Percentiles rank a stretch among this genome's conserved stretches.
Evolutionary conservation across 2,888 invertebrate genomes (phyloP).

Genomic region (Dioctria rufipes): DNA sequence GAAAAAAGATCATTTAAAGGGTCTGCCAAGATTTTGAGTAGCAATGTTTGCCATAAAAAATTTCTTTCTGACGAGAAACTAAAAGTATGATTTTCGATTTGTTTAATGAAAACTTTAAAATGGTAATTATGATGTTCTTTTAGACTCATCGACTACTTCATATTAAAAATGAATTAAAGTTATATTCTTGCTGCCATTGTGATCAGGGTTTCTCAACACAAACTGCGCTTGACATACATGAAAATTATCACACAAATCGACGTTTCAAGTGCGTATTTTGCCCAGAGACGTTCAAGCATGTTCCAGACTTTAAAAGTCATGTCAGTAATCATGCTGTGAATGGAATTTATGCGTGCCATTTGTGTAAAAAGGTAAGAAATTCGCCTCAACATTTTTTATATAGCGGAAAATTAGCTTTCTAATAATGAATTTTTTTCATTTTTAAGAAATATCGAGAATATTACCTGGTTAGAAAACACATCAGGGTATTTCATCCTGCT

Average conservation of each 20-base stretch:
- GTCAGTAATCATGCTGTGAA: slow-evolving; percentile 77
- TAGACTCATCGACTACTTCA: slow-evolving; percentile 79
- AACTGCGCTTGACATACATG: slow-evolving; percentile 80
- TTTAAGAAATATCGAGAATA: slow-evolving; percentile 77
- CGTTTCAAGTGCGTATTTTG: slow-evolving; percentile 78
- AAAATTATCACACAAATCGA: slow-evolving; percentile 76
- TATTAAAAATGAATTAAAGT: slow-evolving; percentile 79
- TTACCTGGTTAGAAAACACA: slow-evolving; percentile 81
- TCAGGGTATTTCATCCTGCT: slow-evolving; percentile 81
- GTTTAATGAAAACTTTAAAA: not conserved
- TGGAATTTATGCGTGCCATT: slow-evolving; percentile 79
- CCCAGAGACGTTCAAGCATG: slow-evolving; percentile 77
- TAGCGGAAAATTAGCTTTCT: not conserved
- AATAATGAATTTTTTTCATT: too few species aligned
- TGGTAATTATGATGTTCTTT: slow-evolving; percentile 60
- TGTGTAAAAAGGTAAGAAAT: slow-evolving; percentile 75
- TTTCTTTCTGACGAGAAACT: slow-evolving; percentile 77
- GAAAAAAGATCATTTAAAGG: slow-evolving; percentile 41
- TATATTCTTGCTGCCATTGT: slow-evolving; percentile 78
- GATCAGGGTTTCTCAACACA: slow-evolving; percentile 80
- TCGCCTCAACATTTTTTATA: slow-evolving; percentile 55
- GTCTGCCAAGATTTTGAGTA: not conserved
- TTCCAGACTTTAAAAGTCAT: slow-evolving; percentile 78
- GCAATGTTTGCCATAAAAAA: slow-evolving; percentile 56
- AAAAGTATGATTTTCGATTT: slow-evolving; percentile 66